Evolutionary conservation across 1,140 invertebrate species (phyloP).

Genomic region (Lasaia peninsularis): DNA sequence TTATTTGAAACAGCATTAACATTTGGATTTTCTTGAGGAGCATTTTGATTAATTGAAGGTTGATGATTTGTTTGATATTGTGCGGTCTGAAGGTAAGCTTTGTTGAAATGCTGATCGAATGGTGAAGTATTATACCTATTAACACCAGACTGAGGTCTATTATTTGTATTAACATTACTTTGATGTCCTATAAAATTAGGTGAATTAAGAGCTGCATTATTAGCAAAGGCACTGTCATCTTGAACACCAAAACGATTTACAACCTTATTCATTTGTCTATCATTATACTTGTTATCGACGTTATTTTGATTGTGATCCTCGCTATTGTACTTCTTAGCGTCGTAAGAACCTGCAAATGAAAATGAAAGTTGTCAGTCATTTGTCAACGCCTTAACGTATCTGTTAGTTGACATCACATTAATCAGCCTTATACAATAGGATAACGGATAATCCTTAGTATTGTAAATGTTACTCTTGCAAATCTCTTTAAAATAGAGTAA

Average conservation of each 20-base stretch:
- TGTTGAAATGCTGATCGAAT: background rate
- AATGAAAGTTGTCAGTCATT: constrained; percentile 67
- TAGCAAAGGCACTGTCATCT: background rate
- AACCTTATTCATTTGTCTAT: constrained; percentile 35
- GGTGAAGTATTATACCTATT: background rate
- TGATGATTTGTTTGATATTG: constrained; percentile 3
- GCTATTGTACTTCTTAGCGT: constrained; percentile 62
- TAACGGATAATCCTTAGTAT: constrained; percentile 27
- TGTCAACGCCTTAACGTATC: constrained; percentile 51
- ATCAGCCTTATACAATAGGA: constrained; percentile 49
- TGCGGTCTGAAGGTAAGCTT: constrained; percentile 6
- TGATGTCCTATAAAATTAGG: background rate
- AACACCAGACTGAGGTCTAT: background rate
- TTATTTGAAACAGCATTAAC: background rate
- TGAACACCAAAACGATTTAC: constrained; percentile 35
- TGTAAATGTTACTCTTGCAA: constrained; percentile 2
- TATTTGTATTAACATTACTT: background rate
- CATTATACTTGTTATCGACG: constrained; percentile 39
- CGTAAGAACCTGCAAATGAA: constrained; percentile 71
- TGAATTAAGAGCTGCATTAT: too few relatives aligned
- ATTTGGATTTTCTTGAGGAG: background rate
- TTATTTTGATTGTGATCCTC: constrained; percentile 52
- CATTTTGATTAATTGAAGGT: background rate
- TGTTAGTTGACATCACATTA: constrained; percentile 47
- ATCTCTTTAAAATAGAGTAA: background rate